These are phyloP conservation scores for Octodonta nipae DNA, from an alignment of 2,888 invertebrate genomes.

Conservation along the genomic window DNA sequence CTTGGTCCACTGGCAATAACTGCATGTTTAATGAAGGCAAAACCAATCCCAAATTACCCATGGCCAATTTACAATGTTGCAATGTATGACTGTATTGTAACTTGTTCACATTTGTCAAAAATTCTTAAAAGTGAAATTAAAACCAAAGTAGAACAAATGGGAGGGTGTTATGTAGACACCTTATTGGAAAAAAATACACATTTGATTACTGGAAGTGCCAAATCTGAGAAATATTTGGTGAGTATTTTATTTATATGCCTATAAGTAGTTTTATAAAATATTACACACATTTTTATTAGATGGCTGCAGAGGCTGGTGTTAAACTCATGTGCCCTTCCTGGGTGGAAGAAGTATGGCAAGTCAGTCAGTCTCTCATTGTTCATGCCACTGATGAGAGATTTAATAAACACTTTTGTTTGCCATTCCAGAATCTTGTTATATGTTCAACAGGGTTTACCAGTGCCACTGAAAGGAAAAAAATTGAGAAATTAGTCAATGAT, in stretches of 20 bases:
- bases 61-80: slow-evolving; percentile 70
- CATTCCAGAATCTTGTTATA: slow-evolving; percentile 66
- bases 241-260: slow-evolving; percentile 18
- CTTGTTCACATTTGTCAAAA: slow-evolving; percentile 42
- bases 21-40: slow-evolving; percentile 55
- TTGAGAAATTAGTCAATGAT: slow-evolving; percentile 53
- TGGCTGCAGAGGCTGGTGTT: slow-evolving; percentile 52
- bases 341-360: slow-evolving; percentile 70
- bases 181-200: slow-evolving; percentile 62
- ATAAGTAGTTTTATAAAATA: slow-evolving; percentile 3
- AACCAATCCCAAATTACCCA: slow-evolving; percentile 58
- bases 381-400: slow-evolving; percentile 53
- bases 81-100: slow-evolving; percentile 59
- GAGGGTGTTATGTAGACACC: slow-evolving; percentile 53
- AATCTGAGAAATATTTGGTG: slow-evolving; percentile 66
- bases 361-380: slow-evolving; percentile 47
- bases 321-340: slow-evolving; percentile 66
- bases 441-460: slow-evolving; percentile 56
- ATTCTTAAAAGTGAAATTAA: slow-evolving; percentile 43
- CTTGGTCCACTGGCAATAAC: slow-evolving; percentile 72
- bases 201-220: slow-evolving; percentile 63
- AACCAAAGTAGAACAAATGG: slow-evolving; percentile 59
- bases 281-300: slow-evolving; percentile 34
- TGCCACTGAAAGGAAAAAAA: slow-evolving; percentile 46
- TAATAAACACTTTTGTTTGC: slow-evolving; percentile 44